A percentile compares a stretch with the other conserved stretches of the same genome.
These are phyloP conservation scores for Lagocephalus sceleratus DNA, from an alignment of 2,797 vertebrate species.

Conservation along the genomic window DNA sequence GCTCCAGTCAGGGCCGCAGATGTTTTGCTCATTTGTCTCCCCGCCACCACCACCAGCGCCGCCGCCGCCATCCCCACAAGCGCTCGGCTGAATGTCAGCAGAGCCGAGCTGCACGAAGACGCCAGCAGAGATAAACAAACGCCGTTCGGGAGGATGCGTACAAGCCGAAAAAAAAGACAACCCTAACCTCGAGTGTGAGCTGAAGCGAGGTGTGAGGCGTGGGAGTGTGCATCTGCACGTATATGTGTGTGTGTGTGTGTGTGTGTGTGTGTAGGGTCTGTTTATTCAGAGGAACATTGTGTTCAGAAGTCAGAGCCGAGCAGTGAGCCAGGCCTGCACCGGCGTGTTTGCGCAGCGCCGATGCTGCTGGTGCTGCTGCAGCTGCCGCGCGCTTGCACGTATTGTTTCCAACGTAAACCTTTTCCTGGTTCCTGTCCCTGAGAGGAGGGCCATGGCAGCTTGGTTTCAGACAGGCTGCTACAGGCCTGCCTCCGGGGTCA, in stretches of 20 bases:
- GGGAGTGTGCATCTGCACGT: conserved; percentile 5
- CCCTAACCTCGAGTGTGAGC: conserved; percentile 11
- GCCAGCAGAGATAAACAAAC: conserved; percentile 45
- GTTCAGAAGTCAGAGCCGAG: conserved; percentile 33
- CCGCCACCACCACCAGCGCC: neutral
- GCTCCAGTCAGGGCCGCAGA: conserved; percentile 16
- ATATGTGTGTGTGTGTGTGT: neutral
- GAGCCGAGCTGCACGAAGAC: conserved; percentile 31
- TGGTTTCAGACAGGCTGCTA: conserved; percentile 57
- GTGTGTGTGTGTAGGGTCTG: conserved; percentile 14
- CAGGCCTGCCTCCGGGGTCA: conserved; percentile 53
- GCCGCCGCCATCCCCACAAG: conserved; percentile 18
- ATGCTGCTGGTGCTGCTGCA: conserved; percentile 7
- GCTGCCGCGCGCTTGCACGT: no score
- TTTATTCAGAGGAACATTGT: conserved; percentile 36
- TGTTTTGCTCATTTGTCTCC: conserved; percentile 41
- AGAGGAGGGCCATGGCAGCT: conserved; percentile 55
- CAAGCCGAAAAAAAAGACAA: conserved; percentile 25
- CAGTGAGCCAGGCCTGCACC: conserved; percentile 39
- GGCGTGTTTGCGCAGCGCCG: conserved; percentile 13
- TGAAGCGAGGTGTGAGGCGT: conserved; percentile 25
- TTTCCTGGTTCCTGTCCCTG: conserved; percentile 39
- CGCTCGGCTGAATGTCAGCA: conserved; percentile 21
- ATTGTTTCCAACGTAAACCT: conserved; percentile 23
- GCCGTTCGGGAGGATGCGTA: conserved; percentile 16